These are phyloP conservation scores for Pangasius djambal DNA, from an alignment of 2,797 vertebrate species.

Conservation along the genomic window DNA sequence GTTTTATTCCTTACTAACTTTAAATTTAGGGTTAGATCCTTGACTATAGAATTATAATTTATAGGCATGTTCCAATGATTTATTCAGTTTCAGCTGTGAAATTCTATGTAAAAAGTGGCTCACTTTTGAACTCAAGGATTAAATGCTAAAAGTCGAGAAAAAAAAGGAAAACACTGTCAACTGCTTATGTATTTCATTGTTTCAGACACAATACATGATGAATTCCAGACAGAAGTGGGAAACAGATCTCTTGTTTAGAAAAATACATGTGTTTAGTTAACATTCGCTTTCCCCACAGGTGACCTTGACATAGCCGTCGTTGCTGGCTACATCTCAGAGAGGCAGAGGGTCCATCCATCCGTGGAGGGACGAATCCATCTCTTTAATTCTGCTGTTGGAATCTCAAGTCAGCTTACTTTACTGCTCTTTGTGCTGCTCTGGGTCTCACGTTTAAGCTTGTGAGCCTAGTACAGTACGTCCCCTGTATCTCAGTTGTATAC, in stretches of 20 bases:
- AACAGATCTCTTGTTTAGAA: background rate
- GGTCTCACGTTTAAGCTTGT: constrained; percentile 49
- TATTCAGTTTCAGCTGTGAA: background rate
- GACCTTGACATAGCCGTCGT: constrained; percentile 83
- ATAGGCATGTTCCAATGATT: background rate
- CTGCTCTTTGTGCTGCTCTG: constrained; percentile 58
- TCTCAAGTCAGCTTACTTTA: constrained; percentile 44
- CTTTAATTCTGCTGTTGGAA: constrained; percentile 60
- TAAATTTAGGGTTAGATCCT: background rate
- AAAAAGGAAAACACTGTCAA: background rate
- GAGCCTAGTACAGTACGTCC: background rate
- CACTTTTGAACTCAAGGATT: too few species aligned
- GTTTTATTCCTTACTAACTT: background rate
- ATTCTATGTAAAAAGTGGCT: background rate
- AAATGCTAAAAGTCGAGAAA: too few species aligned
- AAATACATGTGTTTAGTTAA: background rate
- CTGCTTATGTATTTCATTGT: background rate
- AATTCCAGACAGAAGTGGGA: background rate
- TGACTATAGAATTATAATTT: background rate
- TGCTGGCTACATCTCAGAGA: constrained; percentile 79
- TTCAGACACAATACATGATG: background rate
- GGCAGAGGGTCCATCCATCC: constrained; percentile 79
- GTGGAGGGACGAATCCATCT: constrained; percentile 87
- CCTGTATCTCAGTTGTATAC: background rate
- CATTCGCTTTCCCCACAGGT: constrained; percentile 70